Base-by-base conservation (phyloP, 2,113 vertebrate species). In the Chlorocebus sabaeus region DNA sequence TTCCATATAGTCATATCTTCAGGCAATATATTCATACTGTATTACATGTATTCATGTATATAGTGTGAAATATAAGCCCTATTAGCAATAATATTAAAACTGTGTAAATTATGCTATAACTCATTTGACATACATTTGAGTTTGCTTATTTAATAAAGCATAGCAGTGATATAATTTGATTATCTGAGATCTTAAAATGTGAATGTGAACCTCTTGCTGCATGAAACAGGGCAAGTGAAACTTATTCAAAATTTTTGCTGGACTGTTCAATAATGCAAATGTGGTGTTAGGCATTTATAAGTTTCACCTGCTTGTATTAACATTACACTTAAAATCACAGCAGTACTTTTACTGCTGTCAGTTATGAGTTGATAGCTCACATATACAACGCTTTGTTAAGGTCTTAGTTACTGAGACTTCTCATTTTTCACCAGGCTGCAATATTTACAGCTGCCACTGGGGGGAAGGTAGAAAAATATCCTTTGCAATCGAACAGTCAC, bases 121-220 rank as follows among this genome's bases (percentile, higher is more conserved):
- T 88, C 5, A 35, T 89, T 94, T 92, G 40, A 57, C n/a, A 81
- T 5, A 89, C 64, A 81, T 80, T 61, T 89, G 35, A 89, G 84
- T 89, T 96, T 89, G 4, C 48, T 91, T 91, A 59, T 76, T 95
- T 92, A 91, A 89, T 80, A 90, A 78, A 81, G 23, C 8, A 84
- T 23, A 80, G 14, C 30, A 48, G 14, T 90, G 52, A 61, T 84
- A 96, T 32, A 48, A 94, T 68, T 92, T 90, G 14, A 14, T 79
- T 80, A 70, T 93, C 27, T 79, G 40, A 52, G 48, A 10, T 55
- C 23, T 84, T 92, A 81, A 91, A 83, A 96, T n/a, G 55, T 91
- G 27, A 84, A 70, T 89, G 43, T 76, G 68, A 92, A 95, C 45
- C 38, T 40, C 18, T 87, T 92, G 50, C 45, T 80, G 14, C n/a